Conservation (phyloP, 2,113 vertebrate genomes). For the rabbit (Oryctolagus cuniculus) region mOryCun1.1 NC_091436.1:158141001-158141500, state of each 20-base stretch:
- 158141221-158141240: slow-evolving; percentile 22
- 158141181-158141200: neutral
- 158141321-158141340: too few relatives aligned
- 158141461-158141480: too few relatives aligned
- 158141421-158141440: too few relatives aligned
- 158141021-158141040: neutral
- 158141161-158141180: neutral
- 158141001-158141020: neutral
- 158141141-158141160: neutral
- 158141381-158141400: too few relatives aligned
- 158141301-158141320: too few relatives aligned
- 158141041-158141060: neutral
- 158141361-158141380: too few relatives aligned
- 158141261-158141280: neutral
- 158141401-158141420: too few relatives aligned
- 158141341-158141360: too few relatives aligned
- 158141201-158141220: neutral
- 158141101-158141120: neutral
- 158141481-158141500: too few relatives aligned
- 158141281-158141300: too few relatives aligned
- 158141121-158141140: neutral
- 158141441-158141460: too few relatives aligned
- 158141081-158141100: neutral
- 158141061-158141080: neutral
- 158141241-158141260: neutral